phyloP scores from a whole-genome alignment of 2,888 invertebrate species.

The Cosmopolites sordidus region DNA sequence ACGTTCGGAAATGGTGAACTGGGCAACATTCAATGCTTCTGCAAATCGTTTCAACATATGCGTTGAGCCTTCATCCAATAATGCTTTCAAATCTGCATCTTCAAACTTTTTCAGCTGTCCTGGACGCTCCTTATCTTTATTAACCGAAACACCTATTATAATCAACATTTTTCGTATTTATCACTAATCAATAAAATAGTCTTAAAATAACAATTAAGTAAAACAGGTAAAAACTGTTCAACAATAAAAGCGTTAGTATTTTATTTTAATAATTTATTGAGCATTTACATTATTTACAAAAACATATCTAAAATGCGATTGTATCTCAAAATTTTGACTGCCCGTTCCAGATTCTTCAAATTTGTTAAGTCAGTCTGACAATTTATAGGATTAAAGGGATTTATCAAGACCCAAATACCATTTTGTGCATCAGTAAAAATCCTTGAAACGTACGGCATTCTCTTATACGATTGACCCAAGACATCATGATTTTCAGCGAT shows the following conservation, averaged over 20 bases:
- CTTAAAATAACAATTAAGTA: too few relatives aligned
- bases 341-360: constrained; percentile 15
- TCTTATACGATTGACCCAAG: constrained; percentile 40
- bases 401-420: constrained; percentile 42
- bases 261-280: neutral
- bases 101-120: too few relatives aligned
- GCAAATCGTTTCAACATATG: too few relatives aligned
- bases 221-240: neutral
- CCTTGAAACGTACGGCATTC: constrained; percentile 40
- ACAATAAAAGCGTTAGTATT: neutral
- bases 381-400: constrained; percentile 32
- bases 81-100: too few relatives aligned
- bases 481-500: constrained; percentile 43
- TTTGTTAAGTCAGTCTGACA: constrained; percentile 25
- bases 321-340: constrained; percentile 35
- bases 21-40: too few relatives aligned
- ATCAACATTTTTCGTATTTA: too few relatives aligned
- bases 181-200: too few relatives aligned
- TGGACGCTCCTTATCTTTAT: too few relatives aligned
- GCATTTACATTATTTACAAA: constrained; percentile 3
- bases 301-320: constrained; percentile 29
- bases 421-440: constrained; percentile 40
- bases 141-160: too few relatives aligned
- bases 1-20: too few relatives aligned
- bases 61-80: too few relatives aligned